Conservation (phyloP, 2,888 invertebrate genomes). For the Fissipunctia ypsillon region DNA sequence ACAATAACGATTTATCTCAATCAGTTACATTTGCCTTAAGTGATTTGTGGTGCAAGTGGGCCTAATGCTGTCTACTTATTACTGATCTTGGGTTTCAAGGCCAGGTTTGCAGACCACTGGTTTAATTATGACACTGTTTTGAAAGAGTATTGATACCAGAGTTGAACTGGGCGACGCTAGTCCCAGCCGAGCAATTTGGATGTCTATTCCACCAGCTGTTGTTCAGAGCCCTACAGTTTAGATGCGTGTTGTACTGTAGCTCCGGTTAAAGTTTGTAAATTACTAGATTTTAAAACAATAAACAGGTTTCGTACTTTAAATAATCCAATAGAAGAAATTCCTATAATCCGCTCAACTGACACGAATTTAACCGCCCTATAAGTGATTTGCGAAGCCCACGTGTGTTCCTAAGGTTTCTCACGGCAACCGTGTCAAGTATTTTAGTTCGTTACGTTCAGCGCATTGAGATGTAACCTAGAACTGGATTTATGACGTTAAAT, state of each 20-base stretch:
- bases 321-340: conserved; percentile 33
- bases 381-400: conserved; percentile 65
- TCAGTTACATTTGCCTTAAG: no score
- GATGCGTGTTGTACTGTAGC: neutral
- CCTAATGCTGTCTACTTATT: neutral
- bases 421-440: conserved; percentile 50
- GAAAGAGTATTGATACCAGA: neutral
- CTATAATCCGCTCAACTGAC: conserved; percentile 43
- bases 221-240: neutral
- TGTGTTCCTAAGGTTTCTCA: conserved; percentile 53
- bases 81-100: neutral
- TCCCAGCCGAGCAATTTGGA: neutral
- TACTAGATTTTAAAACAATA: neutral
- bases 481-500: conserved; percentile 37
- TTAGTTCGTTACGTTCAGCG: conserved; percentile 40
- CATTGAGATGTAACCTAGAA: conserved; percentile 41
- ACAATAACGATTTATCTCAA: no score
- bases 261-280: neutral
- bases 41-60: neutral
- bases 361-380: conserved; percentile 42
- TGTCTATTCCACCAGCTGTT: neutral
- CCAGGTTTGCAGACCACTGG: neutral
- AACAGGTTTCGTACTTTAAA: neutral
- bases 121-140: neutral
- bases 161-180: no score